phyloP scores from a whole-genome alignment of 1,140 invertebrate species.

The Heliothis subflexa region DNA sequence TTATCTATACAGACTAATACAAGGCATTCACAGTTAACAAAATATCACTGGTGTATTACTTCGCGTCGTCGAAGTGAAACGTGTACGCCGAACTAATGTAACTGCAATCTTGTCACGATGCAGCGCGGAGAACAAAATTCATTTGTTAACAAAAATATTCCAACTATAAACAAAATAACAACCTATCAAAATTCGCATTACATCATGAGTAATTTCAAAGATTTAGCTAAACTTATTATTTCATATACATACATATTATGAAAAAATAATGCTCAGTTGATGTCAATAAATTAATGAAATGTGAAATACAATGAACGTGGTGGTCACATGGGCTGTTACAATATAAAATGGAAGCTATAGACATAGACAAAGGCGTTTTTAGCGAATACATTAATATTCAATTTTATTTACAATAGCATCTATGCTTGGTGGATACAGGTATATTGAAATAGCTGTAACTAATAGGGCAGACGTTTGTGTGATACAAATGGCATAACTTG shows the following conservation, averaged over 20 bases:
- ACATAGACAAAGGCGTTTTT: background rate
- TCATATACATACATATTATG: background rate
- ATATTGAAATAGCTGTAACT: background rate
- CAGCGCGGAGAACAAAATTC: slow-evolving; percentile 15
- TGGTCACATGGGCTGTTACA: background rate
- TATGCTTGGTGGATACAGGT: background rate
- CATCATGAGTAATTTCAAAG: background rate
- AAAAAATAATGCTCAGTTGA: background rate
- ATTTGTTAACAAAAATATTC: slow-evolving; percentile 37
- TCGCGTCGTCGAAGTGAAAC: slow-evolving; percentile 19
- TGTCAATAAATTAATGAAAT: slow-evolving; percentile 32
- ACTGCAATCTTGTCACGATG: background rate
- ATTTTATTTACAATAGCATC: background rate
- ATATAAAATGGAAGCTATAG: background rate
- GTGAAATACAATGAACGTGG: background rate
- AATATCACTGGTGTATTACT: slow-evolving; percentile 51
- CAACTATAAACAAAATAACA: slow-evolving; percentile 43
- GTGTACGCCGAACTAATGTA: slow-evolving; percentile 30
- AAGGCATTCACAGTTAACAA: slow-evolving; percentile 58
- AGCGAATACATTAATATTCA: background rate
- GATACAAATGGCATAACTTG: too few relatives aligned
- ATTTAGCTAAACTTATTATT: slow-evolving; percentile 8
- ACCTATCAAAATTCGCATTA: slow-evolving; percentile 41
- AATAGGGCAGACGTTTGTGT: background rate
- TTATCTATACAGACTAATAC: slow-evolving; percentile 53